Percentiles rank a stretch among this genome's conserved stretches.
These are phyloP conservation scores for Scaptomyza graminum DNA, from an alignment of 1,140 invertebrate species.

Conservation along the genomic window DNA sequence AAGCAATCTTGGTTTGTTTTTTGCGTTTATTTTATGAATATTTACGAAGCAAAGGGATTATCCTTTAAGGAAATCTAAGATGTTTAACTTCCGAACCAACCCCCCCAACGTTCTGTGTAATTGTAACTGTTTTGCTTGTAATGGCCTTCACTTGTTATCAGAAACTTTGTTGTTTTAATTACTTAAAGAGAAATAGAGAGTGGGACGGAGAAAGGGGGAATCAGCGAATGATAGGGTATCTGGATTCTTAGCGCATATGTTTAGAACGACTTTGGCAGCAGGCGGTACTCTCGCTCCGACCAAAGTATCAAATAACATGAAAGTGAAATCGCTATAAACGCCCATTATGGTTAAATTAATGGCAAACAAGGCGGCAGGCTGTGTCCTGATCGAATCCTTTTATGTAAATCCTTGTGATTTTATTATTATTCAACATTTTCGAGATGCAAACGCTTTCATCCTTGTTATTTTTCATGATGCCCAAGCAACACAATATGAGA, in stretches of 20 bases:
- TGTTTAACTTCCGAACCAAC: neutral
- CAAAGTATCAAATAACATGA: conserved; percentile 78
- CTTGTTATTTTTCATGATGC: conserved; percentile 79
- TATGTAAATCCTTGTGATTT: conserved; percentile 67
- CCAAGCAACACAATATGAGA: conserved; percentile 29
- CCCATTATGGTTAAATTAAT: conserved; percentile 78
- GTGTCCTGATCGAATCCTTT: conserved; percentile 57
- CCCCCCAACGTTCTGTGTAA: neutral
- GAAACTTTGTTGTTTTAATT: conserved; percentile 75
- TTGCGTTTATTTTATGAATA: too few relatives aligned
- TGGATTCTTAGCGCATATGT: conserved; percentile 65
- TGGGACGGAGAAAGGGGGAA: conserved; percentile 4
- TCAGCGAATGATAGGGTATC: conserved; percentile 54
- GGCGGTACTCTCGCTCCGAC: neutral
- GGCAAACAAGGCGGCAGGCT: conserved; percentile 35
- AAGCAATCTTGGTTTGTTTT: too few relatives aligned
- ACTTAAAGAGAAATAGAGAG: conserved; percentile 54
- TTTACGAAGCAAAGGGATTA: neutral
- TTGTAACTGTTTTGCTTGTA: conserved; percentile 7
- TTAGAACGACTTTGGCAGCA: conserved; percentile 58
- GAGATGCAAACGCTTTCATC: conserved; percentile 53
- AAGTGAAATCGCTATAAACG: conserved; percentile 73
- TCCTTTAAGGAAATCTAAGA: conserved; percentile 12
- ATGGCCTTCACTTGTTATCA: conserved; percentile 55
- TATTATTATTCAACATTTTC: conserved; percentile 45